Evolutionary conservation across 2,888 invertebrate species (phyloP).

Genomic region (Meloe dianella): DNA sequence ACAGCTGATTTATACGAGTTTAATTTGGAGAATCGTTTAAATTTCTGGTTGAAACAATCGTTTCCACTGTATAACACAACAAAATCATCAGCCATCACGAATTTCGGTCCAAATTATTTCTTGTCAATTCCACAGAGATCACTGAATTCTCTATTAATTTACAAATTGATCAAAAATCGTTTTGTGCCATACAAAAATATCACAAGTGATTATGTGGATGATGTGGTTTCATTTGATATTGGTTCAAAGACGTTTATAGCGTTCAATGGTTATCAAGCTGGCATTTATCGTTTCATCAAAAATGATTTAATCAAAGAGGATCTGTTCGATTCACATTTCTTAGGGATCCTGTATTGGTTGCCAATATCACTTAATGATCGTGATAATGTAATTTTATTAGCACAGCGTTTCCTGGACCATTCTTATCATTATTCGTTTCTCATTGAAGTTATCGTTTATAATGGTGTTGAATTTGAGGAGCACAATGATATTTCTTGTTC

Average conservation of each 20-base stretch:
- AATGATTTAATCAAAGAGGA: slow-evolving; percentile 41
- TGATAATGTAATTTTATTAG: slow-evolving; percentile 59
- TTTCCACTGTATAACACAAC: slow-evolving; percentile 44
- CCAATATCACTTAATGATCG: slow-evolving; percentile 57
- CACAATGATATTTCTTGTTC: slow-evolving; percentile 55
- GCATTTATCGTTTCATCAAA: slow-evolving; percentile 51
- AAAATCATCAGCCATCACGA: slow-evolving; percentile 45
- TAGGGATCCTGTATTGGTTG: slow-evolving; percentile 52
- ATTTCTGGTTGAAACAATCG: slow-evolving; percentile 51
- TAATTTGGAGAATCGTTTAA: slow-evolving; percentile 37
- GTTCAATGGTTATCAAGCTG: slow-evolving; percentile 51
- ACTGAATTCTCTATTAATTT: slow-evolving; percentile 44
- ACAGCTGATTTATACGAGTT: slow-evolving; percentile 54
- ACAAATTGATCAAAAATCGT: slow-evolving; percentile 41
- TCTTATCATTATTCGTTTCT: slow-evolving; percentile 45
- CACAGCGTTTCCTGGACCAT: slow-evolving; percentile 53
- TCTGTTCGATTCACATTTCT: slow-evolving; percentile 46
- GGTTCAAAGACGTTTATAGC: slow-evolving; percentile 55
- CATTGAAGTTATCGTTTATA: slow-evolving; percentile 52
- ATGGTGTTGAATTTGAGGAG: slow-evolving; percentile 51
- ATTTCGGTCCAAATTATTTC: slow-evolving; percentile 42
- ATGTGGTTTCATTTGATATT: slow-evolving; percentile 52
- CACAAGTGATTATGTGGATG: slow-evolving; percentile 41
- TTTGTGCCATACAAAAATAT: slow-evolving; percentile 47
- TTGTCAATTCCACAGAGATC: slow-evolving; percentile 51